Evolutionary conservation across 2,113 vertebrate species (phyloP), one percentile per base, ranked within the genome.

Genomic region (Leucopsar rothschildi): DNA sequence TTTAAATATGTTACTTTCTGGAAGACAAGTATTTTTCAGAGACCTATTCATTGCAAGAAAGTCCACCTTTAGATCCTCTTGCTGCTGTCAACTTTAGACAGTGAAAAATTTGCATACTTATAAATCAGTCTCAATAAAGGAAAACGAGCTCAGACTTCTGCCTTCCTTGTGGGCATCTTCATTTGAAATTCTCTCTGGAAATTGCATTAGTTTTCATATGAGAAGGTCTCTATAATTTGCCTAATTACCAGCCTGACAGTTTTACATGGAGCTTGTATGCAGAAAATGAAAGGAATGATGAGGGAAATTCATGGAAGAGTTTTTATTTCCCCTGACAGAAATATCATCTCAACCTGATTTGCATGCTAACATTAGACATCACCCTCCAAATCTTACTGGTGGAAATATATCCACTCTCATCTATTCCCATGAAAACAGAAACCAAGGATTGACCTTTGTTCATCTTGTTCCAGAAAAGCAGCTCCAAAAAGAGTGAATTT

Each of bases 251-350:
- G 40, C 49, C 90, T 91, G 87, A 82, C 85, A 82, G 84, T 40
- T 94, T 91, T 94, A 85, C 90, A 49, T 93, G 87, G 65, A 85
- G 61, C 65, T 94, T 92, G 60, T 90, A 91, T n/a, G 53, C 57
- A 96, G 87, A 96, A 95, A 94, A 96, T 90, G 23, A 95, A 95
- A 92, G 78, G 81, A 89, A 94, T 91, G 84, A 95, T 94, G 78
- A 90, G 82, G 73, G 78, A 91, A 95, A 94, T 93, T 94, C 78
- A 87, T 84, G 70, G 90, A 91, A 89, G 90, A 79, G 40, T 31
- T 94, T 94, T 96, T 91, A 96, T 95, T 96, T 95, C 92, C 93
- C 93, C 57, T 75, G 90, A 82, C 7, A 95, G 81, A 92, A 93
- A 79, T 78, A 94, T 85, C 81, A 72, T 90, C 66, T 91, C 87